Evolutionary conservation across 2,113 vertebrate species (phyloP), one percentile per base, ranked within the genome.

Genomic region (Paedocypris sp.): DNA sequence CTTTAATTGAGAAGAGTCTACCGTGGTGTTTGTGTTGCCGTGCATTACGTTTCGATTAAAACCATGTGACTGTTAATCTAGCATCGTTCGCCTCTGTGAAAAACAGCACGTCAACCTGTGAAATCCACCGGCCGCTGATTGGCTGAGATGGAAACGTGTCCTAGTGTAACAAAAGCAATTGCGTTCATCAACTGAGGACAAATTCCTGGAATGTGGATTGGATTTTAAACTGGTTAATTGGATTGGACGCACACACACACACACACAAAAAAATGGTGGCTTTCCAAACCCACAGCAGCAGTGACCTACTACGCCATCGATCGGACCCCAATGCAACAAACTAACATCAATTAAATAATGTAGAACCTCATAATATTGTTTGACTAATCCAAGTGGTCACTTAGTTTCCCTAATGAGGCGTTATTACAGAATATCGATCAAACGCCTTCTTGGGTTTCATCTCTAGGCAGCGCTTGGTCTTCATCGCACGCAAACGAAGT

Each of bases 261-360:
- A 15, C 1, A n/a, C 10, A 22, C 25, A 12, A 23, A 13, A 15
- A 15, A 19, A 32, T 12, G 41, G 16, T 38, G 9, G 43, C 33
- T 7, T 60, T 52, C 49, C 33, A 33, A 23, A 5, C 20, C 10
- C 15, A 10, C 15, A 31, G 50, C 16, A 32, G 33, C n/a, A 1
- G 15, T 58, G 52, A 16, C 6, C 29, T 49, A 31, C 31, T 16
- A 7, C 25, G 10, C 19, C 36, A 66, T 66, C 43, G 63, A 66
- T 51, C 33, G 28, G 3, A 15, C 42, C 50, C 25, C 12, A 31
- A 32, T 11, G 23, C 23, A 56, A 50, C 41, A 41, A 43, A 54
- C 15, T 11, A 48, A 11, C 25, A 50, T 66, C 59, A 66, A 51
- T 66, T 66, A 66, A 49, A 56, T 42, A 42, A 64, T 29, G 32